Evolutionary conservation across 2,888 invertebrate species (phyloP).

Genomic region (Baronia brevicornis): DNA sequence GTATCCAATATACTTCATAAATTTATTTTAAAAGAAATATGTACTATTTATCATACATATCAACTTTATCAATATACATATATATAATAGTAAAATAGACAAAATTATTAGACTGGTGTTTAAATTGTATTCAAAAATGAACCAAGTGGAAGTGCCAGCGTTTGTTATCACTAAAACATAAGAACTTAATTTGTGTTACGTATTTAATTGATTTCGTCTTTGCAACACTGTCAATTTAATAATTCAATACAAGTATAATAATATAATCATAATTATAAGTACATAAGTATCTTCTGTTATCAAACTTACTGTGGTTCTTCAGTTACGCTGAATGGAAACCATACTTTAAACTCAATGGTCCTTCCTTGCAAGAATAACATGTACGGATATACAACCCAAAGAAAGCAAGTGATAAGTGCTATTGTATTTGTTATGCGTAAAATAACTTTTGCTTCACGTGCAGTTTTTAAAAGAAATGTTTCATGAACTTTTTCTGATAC

Average conservation of each 20-base stretch:
- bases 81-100: no score
- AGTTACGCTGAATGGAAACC: conserved; percentile 45
- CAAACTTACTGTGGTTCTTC: conserved; percentile 35
- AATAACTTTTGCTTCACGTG: conserved; percentile 26
- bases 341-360: conserved; percentile 39
- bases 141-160: no score
- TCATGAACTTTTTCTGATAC: conserved; percentile 31
- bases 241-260: neutral
- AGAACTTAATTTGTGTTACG: no score
- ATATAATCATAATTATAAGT: neutral
- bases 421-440: conserved; percentile 31
- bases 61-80: no score
- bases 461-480: conserved; percentile 25
- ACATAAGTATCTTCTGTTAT: conserved; percentile 1
- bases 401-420: conserved; percentile 35
- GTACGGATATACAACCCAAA: conserved; percentile 39
- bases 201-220: no score
- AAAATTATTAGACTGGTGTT: no score
- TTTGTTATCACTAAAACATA: no score
- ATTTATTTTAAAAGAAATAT: no score
- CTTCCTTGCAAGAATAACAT: conserved; percentile 35
- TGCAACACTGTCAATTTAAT: no score
- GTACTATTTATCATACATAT: no score
- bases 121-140: no score
- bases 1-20: no score